Conservation (phyloP, 2,888 invertebrate species). For the Synanthedon myopaeformis region DNA sequence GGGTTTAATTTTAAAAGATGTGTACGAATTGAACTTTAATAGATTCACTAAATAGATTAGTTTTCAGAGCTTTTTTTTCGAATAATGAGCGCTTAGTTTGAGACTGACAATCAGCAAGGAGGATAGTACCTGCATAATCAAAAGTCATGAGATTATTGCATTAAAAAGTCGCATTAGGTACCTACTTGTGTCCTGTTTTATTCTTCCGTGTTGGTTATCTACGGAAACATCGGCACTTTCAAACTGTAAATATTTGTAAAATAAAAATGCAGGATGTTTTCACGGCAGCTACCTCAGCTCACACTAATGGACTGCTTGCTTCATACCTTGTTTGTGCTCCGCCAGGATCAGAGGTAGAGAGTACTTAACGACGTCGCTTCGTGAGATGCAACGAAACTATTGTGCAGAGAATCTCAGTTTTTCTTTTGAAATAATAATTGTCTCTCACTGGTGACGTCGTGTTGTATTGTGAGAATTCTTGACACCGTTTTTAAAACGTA, state of each 20-base stretch:
- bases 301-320: slow-evolving; percentile 31
- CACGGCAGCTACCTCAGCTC: slow-evolving; percentile 14
- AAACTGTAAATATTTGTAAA: slow-evolving; percentile 8
- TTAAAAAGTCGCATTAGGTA: background rate
- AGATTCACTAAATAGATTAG: too few species aligned
- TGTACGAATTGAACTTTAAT: too few species aligned
- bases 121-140: background rate
- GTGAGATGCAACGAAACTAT: slow-evolving; percentile 11
- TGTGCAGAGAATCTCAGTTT: background rate
- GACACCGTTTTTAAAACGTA: background rate
- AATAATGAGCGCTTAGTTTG: too few species aligned
- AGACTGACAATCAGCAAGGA: too few species aligned
- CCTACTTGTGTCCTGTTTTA: slow-evolving; percentile 1
- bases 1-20: too few species aligned
- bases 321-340: slow-evolving; percentile 31
- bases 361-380: slow-evolving; percentile 18
- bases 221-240: slow-evolving; percentile 1
- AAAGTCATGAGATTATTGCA: background rate
- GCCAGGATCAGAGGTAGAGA: slow-evolving; percentile 22
- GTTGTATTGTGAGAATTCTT: background rate
- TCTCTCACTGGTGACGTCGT: background rate
- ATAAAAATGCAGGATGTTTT: slow-evolving; percentile 18
- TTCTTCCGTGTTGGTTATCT: background rate
- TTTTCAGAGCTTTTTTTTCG: too few species aligned
- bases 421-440: background rate